Conservation (phyloP, 2,888 invertebrate species). For the Watsonalla cultraria region DNA sequence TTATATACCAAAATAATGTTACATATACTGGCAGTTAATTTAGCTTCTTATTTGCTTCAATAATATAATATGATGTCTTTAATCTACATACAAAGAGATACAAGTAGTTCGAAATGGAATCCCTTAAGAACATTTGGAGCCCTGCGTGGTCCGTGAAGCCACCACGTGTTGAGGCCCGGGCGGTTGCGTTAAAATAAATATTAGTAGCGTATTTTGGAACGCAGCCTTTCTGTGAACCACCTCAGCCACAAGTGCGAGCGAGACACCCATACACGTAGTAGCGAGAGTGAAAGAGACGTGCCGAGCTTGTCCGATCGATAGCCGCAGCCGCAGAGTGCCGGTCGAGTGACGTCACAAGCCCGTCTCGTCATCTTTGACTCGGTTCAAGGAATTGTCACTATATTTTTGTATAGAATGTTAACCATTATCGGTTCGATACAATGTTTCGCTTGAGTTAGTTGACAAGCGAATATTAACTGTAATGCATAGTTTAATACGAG, state of each 20-base stretch:
- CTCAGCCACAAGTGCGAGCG: constrained; percentile 47
- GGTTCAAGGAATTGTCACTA: constrained; percentile 72
- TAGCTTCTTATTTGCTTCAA: no score
- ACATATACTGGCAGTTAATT: no score
- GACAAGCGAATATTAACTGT: no score
- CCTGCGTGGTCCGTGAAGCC: constrained; percentile 14
- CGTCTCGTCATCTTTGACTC: constrained; percentile 76
- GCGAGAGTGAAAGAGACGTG: constrained; percentile 55
- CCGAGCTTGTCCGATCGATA: constrained; percentile 71
- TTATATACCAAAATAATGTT: no score
- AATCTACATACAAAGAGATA: no score
- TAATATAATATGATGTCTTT: background rate
- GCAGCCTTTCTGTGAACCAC: constrained; percentile 60
- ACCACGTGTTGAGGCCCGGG: constrained; percentile 66
- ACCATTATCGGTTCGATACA: constrained; percentile 15
- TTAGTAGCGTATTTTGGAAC: constrained; percentile 75
- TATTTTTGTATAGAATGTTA: constrained; percentile 49
- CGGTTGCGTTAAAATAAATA: constrained; percentile 77
- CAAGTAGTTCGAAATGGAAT: background rate
- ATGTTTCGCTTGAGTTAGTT: background rate
- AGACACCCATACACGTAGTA: constrained; percentile 42
- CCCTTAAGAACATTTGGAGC: constrained; percentile 7
- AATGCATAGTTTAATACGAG: no score
- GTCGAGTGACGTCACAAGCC: constrained; percentile 71
- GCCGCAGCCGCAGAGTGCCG: constrained; percentile 77